Conservation (phyloP, 2,888 invertebrate species). For the Tenthredo livida region DNA sequence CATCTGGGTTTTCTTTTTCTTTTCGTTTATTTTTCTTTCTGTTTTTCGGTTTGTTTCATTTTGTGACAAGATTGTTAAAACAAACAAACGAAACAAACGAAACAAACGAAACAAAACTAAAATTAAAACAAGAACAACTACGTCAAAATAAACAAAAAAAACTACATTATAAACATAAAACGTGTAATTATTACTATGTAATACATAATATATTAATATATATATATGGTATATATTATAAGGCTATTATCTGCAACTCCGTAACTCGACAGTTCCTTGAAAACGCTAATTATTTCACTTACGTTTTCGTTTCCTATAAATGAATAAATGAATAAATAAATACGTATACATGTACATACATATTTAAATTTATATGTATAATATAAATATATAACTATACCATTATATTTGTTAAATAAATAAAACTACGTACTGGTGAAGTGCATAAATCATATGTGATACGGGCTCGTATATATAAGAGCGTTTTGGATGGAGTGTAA, state of each 20-base stretch:
- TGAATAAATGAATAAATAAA: not conserved
- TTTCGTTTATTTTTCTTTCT: not conserved
- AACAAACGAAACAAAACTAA: too few relatives aligned
- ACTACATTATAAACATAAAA: not conserved
- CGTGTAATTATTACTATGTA: not conserved
- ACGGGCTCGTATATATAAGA: conserved; percentile 4
- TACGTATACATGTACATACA: not conserved
- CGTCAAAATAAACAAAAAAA: not conserved
- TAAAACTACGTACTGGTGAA: conserved; percentile 45
- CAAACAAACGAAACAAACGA: not conserved
- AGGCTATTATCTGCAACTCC: conserved; percentile 22
- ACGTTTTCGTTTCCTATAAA: conserved; percentile 45
- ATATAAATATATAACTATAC: not conserved
- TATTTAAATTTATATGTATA: not conserved
- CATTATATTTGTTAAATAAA: not conserved
- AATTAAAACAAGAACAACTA: not conserved
- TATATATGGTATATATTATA: not conserved
- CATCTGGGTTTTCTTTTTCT: not conserved
- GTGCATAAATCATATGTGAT: conserved; percentile 42
- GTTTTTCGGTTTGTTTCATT: not conserved
- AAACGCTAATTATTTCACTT: conserved; percentile 43
- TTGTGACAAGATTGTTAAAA: not conserved
- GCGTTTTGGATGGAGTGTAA: conserved; percentile 71
- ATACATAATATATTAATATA: not conserved
- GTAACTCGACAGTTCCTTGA: conserved; percentile 50